These are phyloP conservation scores for Todus mexicanus DNA, from an alignment of 2,797 vertebrate genomes.

Conservation along the genomic window DNA sequence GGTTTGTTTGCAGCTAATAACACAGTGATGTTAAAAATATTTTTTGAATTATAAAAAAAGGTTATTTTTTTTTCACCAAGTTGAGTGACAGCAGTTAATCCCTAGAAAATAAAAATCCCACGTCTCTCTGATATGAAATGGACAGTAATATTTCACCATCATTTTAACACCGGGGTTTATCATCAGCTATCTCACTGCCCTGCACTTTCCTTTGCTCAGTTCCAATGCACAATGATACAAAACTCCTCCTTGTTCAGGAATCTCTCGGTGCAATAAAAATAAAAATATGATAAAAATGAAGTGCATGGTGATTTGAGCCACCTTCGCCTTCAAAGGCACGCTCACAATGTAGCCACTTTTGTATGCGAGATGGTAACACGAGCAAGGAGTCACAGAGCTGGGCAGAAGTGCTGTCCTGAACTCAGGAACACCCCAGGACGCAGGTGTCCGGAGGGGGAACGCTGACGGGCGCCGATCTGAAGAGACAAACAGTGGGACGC, in stretches of 20 bases:
- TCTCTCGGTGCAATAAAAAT: rapidly evolving
- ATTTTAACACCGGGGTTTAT: neutral
- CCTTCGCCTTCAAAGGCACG: neutral
- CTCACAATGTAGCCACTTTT: neutral
- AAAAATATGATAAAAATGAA: neutral
- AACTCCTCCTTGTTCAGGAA: neutral
- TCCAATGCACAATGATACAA: neutral
- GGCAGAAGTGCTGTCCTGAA: neutral
- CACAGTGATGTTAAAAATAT: neutral
- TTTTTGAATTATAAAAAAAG: too few relatives aligned
- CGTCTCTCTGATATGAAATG: neutral
- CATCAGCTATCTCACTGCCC: neutral
- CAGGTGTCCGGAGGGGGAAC: neutral
- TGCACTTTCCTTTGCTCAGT: neutral
- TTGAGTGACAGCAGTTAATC: neutral
- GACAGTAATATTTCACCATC: neutral
- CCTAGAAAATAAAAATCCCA: neutral
- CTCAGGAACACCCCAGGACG: neutral
- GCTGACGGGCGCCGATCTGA: rapidly evolving
- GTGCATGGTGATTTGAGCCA: rapidly evolving
- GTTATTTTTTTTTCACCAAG: neutral
- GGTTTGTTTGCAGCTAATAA: neutral
- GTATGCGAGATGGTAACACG: rapidly evolving
- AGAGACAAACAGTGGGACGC: neutral
- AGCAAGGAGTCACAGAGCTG: rapidly evolving